Evolutionary conservation across 1,140 invertebrate genomes (phyloP), one percentile per base, ranked within the genome.

Genomic region (Magallana ariakensis): DNA sequence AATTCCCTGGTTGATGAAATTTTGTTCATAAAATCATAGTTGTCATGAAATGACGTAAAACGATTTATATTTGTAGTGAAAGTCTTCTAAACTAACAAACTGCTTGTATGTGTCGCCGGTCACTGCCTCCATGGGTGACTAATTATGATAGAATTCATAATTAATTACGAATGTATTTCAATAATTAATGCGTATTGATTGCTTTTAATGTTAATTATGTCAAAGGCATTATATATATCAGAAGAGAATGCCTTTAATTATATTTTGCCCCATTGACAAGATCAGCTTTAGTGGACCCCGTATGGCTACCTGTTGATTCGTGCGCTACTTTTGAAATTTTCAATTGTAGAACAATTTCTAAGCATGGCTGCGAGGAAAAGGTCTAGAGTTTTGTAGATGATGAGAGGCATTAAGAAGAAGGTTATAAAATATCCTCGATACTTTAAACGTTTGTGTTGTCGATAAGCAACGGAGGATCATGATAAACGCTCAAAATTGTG

Each of bases 161-260:
- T 46, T 46, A 46, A 46, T 46, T 46, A 4, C 33, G 5, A 75
- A 46, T 46, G 33, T 46, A 46, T 22, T 75, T 75, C 11, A 33
- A 75, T 26, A 75, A 75, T 75, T 75, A 75, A 22, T 26, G 66
- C 22, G 66, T 75, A 75, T 75, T 75, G 66, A 75, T 75, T 75
- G 33, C 22, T 4, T 75, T 60, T 60, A 58, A 58, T 16, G 11
- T 70, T 70, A 26, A 75, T 75, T 26, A 75, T 75, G 66, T 26
- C 66, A 75, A 33, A 75, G 22, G 19, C 66, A 75, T 13, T 75
- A 26, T 75, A n/a, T n/a, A n/a, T n/a, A n/a, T n/a, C n/a, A 10
- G 66, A 13, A 75, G 22, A 26, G 13, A 75, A 26, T 75, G 22
- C 9, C 22, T 75, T 22, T 75, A 75, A 26, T 75, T 75, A 75